phyloP scores from a whole-genome alignment of 2,113 vertebrate genomes.

The Antigone vipio region DNA sequence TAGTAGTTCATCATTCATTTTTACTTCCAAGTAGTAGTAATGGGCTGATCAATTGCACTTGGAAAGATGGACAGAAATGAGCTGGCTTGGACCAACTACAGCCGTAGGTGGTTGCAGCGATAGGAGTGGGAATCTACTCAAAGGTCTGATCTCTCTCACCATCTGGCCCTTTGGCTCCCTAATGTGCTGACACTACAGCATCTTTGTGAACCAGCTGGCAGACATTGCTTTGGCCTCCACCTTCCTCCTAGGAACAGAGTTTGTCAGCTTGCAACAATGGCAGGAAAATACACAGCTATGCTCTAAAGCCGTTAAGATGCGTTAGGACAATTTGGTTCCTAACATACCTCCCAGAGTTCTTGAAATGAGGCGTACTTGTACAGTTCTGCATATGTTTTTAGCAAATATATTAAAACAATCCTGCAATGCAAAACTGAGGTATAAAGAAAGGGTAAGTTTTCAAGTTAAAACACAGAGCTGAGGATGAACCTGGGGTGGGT shows the following conservation, averaged over 20 bases:
- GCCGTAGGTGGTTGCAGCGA: neutral
- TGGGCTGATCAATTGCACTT: neutral
- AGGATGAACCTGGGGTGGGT: neutral
- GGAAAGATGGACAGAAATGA: constrained; percentile 1
- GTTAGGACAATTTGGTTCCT: neutral
- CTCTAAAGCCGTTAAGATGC: neutral
- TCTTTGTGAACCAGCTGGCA: constrained; percentile 50
- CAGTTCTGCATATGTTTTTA: neutral
- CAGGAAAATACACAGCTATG: neutral
- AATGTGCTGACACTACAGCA: constrained; percentile 9
- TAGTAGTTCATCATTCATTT: neutral
- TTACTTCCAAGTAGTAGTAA: neutral
- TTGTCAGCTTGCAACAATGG: neutral
- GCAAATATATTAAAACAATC: neutral
- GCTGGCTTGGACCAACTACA: neutral
- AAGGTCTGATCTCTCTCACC: neutral
- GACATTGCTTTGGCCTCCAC: neutral
- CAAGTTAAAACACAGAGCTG: neutral
- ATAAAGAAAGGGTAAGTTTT: neutral
- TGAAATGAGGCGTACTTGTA: neutral
- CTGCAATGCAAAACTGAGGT: neutral
- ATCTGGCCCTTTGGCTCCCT: constrained; percentile 56
- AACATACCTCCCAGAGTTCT: neutral
- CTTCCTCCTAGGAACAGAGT: neutral
- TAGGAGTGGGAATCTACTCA: neutral